phyloP scores from a whole-genome alignment of 2,888 invertebrate genomes.

The Polia nebulosa region DNA sequence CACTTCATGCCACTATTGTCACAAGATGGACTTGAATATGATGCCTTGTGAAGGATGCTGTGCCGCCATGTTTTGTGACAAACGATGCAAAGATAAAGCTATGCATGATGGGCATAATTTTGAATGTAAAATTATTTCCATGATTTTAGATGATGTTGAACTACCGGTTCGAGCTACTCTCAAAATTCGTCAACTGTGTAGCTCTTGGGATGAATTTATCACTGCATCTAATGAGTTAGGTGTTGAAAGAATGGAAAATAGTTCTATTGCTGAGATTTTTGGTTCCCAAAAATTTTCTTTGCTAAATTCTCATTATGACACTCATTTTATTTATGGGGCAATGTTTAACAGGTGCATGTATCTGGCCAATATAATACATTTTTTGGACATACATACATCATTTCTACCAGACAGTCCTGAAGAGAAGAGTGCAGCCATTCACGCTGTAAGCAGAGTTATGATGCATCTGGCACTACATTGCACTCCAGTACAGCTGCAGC shows the following conservation, averaged over 20 bases:
- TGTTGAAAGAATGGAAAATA: constrained; percentile 21
- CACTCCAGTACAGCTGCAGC: constrained; percentile 25
- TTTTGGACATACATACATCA: constrained; percentile 31
- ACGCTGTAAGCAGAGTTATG: constrained; percentile 38
- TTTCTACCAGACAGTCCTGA: constrained; percentile 30
- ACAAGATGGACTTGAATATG: constrained; percentile 38
- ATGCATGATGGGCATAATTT: constrained; percentile 40
- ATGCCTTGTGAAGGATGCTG: constrained; percentile 47
- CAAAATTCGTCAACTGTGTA: constrained; percentile 41
- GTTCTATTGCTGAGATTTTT: constrained; percentile 32
- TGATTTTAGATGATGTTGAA: background rate
- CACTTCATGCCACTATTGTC: constrained; percentile 30
- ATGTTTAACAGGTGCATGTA: constrained; percentile 28
- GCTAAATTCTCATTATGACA: constrained; percentile 32
- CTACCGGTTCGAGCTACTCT: constrained; percentile 21
- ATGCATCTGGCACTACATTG: constrained; percentile 36
- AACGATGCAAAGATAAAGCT: constrained; percentile 30
- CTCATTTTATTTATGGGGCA: constrained; percentile 34
- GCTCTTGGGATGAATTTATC: constrained; percentile 49
- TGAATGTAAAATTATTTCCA: constrained; percentile 32
- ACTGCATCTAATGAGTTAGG: constrained; percentile 38
- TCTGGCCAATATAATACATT: constrained; percentile 39
- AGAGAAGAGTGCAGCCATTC: constrained; percentile 32
- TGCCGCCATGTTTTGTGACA: constrained; percentile 36
- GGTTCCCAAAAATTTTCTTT: constrained; percentile 42